Evolutionary conservation across 2,888 invertebrate species (phyloP).

Genomic region (Mythimna pallens): DNA sequence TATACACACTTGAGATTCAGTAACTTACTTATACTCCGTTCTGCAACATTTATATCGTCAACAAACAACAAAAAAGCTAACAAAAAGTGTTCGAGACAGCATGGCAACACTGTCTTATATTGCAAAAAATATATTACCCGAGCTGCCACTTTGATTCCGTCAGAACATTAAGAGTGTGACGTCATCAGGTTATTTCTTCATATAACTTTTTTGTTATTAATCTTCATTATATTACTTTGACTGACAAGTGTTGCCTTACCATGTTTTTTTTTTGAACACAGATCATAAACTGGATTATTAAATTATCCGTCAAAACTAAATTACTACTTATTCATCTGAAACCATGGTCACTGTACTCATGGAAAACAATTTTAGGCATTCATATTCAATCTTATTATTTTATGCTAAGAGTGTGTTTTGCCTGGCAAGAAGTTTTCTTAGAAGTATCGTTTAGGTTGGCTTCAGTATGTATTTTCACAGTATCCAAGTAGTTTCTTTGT

Average conservation of each 20-base stretch:
- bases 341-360: constrained; percentile 32
- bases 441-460: constrained; percentile 25
- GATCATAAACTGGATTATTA: constrained; percentile 65
- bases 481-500: constrained; percentile 64
- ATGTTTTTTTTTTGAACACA: constrained; percentile 55
- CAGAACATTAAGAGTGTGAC: constrained; percentile 40
- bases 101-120: constrained; percentile 12
- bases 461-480: constrained; percentile 63
- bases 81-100: constrained; percentile 5
- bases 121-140: constrained; percentile 33
- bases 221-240: constrained; percentile 57
- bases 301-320: constrained; percentile 66
- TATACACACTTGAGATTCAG: background rate
- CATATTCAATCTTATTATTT: constrained; percentile 1
- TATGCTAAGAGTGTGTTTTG: constrained; percentile 11
- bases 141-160: constrained; percentile 34
- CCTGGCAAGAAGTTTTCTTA: background rate
- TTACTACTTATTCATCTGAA: constrained; percentile 65
- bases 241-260: constrained; percentile 60
- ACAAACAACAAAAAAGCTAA: constrained; percentile 5
- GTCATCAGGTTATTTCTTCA: constrained; percentile 39
- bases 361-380: constrained; percentile 12
- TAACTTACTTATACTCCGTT: background rate
- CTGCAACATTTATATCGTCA: constrained; percentile 8
- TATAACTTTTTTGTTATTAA: constrained; percentile 44